Evolutionary conservation across 2,888 invertebrate species (phyloP), one percentile per base, ranked within the genome.

Genomic region (Brenthis daphne): DNA sequence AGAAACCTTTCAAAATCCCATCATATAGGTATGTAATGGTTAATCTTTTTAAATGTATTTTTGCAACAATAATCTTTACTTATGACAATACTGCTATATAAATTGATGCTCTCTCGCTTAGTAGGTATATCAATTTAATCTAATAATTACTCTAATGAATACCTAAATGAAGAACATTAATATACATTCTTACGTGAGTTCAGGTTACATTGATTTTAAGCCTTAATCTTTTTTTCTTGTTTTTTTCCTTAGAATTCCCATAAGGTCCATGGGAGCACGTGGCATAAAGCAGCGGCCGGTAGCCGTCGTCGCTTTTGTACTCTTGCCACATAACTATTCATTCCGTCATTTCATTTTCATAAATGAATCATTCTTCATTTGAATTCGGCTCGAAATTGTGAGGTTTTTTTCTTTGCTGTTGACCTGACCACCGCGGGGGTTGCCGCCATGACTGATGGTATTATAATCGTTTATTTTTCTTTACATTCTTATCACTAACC

Each of bases 401-500:
- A 84, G 81, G 82, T 83, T 89, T 89, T 89, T 89, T 91, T 87
- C 86, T 86, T 84, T 81, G 77, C 82, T 81, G 86, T 85, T 91
- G 90, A 90, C 90, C 90, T 90, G 88, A 87, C 88, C 88, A 87
- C 91, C 87, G 85, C 87, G 91, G 88, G 86, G 89, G 87, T 87
- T 87, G 85, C 80, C 79, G 75, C 79, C 76, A 82, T 91, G 90
- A 90, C 89, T 91, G 89, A 91, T 92, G 90, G 84, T 87, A 83
- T 90, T 91, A 89, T 91, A 91, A 92, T 92, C 89, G 88, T 91
- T 91, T 89, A 91, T 92, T 92, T 91, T 91, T 90, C 86, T 89
- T 86, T 87, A 86, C 86, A 88, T 90, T 90, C 85, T 88, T 89
- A 91, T 90, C 88, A 87, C 81, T 75, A 83, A 85, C 87, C 67